These are phyloP conservation scores for Escarpia spicata DNA, from an alignment of 2,888 invertebrate genomes.

Conservation along the genomic window DNA sequence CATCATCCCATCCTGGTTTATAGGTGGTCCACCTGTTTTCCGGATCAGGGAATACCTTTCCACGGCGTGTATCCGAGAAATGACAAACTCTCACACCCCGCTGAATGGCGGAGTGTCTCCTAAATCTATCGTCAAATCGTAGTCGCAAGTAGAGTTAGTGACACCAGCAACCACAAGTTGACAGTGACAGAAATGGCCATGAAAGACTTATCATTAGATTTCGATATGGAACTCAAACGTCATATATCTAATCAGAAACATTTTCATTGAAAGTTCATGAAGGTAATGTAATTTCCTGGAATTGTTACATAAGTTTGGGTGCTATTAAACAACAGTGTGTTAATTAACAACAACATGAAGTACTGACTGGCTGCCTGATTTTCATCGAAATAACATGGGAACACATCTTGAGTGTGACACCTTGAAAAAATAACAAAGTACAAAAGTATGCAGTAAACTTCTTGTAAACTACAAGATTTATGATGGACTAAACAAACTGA, in stretches of 20 bases:
- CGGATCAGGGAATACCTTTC: background rate
- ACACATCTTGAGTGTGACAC: background rate
- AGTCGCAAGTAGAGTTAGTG: background rate
- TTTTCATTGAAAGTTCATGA: background rate
- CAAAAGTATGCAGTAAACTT: background rate
- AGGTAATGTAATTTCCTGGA: background rate
- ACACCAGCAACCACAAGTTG: background rate
- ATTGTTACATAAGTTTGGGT: background rate
- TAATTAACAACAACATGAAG: background rate
- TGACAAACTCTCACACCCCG: background rate
- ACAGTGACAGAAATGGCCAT: background rate
- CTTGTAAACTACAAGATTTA: background rate
- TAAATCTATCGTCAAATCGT: background rate
- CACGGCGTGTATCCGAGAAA: background rate
- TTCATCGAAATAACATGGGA: background rate
- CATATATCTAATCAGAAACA: background rate
- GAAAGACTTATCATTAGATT: background rate
- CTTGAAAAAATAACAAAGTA: background rate
- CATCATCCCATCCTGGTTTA: background rate
- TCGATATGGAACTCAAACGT: background rate
- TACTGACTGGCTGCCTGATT: background rate
- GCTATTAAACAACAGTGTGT: background rate
- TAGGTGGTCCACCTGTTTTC: constrained; percentile 16
- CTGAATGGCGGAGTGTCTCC: background rate
- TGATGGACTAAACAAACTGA: background rate